These are phyloP conservation scores for Spilogale gracilis DNA, from an alignment of 2,113 vertebrate species.

Conservation along the genomic window DNA sequence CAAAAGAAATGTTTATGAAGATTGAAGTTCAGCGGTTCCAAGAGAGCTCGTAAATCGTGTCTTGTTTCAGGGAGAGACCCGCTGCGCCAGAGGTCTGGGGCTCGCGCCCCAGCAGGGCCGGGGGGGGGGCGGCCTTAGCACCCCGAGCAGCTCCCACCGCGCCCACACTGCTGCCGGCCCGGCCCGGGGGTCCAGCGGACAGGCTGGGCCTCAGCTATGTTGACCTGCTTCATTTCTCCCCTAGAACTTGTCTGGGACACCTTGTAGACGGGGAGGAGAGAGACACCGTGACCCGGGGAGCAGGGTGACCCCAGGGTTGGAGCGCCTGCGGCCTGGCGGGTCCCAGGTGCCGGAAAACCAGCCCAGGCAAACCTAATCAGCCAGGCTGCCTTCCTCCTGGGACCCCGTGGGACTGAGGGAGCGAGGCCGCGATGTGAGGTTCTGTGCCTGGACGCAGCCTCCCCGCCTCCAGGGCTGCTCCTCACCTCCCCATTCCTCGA, in stretches of 20 bases:
- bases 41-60: background rate
- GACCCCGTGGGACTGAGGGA: background rate
- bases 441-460: background rate
- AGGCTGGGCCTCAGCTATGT: background rate
- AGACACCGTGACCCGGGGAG: background rate
- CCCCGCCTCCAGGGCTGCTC: background rate
- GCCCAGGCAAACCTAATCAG: background rate
- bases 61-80: background rate
- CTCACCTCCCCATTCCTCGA: background rate
- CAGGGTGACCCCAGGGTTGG: background rate
- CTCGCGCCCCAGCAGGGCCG: background rate
- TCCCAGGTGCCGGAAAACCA: background rate
- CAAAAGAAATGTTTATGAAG: conserved; percentile 50
- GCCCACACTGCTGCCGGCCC: background rate
- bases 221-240: background rate
- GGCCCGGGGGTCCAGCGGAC: background rate
- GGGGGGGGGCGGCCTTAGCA: background rate
- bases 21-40: background rate
- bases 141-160: no score
- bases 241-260: background rate
- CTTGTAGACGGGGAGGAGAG: background rate
- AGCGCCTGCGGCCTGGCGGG: background rate
- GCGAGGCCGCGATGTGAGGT: background rate
- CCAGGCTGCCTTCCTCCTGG: background rate
- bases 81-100: background rate